Evolutionary conservation across 2,113 vertebrate species (phyloP), one percentile per base, ranked within the genome.

Genomic region (Mus pahari): DNA sequence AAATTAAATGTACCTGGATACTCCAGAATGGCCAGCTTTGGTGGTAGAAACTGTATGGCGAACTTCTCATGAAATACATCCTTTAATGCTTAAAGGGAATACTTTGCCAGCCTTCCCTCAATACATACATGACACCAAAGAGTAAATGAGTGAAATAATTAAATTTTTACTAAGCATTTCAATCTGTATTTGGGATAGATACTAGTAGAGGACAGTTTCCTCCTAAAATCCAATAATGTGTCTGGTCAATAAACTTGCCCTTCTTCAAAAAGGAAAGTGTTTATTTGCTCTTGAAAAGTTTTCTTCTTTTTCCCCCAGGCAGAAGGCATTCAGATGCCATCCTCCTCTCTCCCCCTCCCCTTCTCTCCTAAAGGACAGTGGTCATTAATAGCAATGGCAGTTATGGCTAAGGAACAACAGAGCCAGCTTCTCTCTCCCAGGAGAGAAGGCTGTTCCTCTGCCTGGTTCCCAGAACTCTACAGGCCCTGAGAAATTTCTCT

Each of bases 201-300:
- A 14, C 19, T 39, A 45, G 6, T 24, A 20, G 9, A 64, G 22
- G 0, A 2, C 17, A 3, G 28, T 33, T 33, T 66, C 31, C 81
- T 42, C 0, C 24, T 53, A 58, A 50, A 96, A 68, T 89, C 87
- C 66, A 94, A 19, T 83, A 74, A 39, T 31, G 8, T 83, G 45
- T 3, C 39, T 87, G 68, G 78, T 86, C 11, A 89, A 58, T 90
- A 89, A 87, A 90, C 3, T 73, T 42, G 74, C 45, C 5, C 42
- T 28, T 81, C 48, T 88, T 93, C 8, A 86, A 74, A 93, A 64
- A 62, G 19, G 10, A n/a, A 73, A n/a, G 31, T 71, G 88, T 89
- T 33, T 50, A 62, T 92, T 92, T 93, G 81, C 4, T 79, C 31
- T 91, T 66, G 20, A 48, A 95, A 94, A 94, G 4, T 9, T 75